phyloP scores from a whole-genome alignment of 2,797 vertebrate genomes.

The Fundulus diaphanus region DNA sequence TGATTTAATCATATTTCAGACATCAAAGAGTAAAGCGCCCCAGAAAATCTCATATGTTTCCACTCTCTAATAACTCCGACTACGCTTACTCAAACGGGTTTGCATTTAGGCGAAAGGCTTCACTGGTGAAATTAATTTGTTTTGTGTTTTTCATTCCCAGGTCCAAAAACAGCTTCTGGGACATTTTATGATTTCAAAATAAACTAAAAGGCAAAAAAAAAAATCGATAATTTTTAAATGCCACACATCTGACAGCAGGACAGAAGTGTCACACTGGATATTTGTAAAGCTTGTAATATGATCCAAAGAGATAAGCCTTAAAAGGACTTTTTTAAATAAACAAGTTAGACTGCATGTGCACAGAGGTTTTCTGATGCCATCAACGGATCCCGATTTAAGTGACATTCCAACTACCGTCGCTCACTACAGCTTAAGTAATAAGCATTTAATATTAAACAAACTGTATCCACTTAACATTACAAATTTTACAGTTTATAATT shows the following conservation, averaged over 20 bases:
- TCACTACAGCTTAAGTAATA: neutral
- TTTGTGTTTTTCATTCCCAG: neutral
- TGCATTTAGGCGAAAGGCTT: neutral
- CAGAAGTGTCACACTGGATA: no score
- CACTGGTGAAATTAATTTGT: slow-evolving; percentile 7
- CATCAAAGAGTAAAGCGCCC: neutral
- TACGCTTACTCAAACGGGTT: neutral
- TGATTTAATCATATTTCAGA: slow-evolving; percentile 23
- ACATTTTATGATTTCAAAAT: neutral
- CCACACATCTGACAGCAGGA: neutral
- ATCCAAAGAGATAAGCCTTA: neutral
- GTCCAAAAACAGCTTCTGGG: neutral
- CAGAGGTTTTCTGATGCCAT: neutral
- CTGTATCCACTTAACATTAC: neutral
- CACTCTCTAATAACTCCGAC: no score
- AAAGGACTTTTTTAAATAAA: neutral
- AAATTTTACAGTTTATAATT: neutral
- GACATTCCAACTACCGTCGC: neutral
- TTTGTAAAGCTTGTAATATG: slow-evolving; percentile 1
- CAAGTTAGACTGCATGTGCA: neutral
- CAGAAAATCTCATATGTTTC: neutral
- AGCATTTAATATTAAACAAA: neutral
- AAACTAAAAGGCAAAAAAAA: neutral
- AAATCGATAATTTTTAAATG: neutral
- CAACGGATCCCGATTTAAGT: neutral